A percentile compares a stretch with the other conserved stretches of the same genome.
Conservation (phyloP, 1,140 invertebrate species). For the Leptoteleia sp. region DNA sequence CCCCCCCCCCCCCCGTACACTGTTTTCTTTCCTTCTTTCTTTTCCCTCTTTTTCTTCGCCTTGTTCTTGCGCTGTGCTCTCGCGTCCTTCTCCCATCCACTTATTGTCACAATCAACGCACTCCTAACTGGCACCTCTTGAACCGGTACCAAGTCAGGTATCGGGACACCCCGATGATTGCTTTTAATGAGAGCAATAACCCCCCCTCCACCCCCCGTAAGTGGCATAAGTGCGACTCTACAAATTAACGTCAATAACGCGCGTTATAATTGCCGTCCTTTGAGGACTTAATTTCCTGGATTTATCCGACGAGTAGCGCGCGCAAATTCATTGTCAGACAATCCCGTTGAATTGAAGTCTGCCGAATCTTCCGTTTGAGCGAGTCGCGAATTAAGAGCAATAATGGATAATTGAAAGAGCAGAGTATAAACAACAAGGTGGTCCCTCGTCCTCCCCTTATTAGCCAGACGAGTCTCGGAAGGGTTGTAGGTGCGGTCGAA, state of each 20-base stretch:
- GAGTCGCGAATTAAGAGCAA: constrained; percentile 42
- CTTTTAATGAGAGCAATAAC: neutral
- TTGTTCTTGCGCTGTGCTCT: too few species aligned
- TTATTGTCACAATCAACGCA: constrained; percentile 44
- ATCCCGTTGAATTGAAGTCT: constrained; percentile 41
- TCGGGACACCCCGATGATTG: constrained; percentile 18
- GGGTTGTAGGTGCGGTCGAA: constrained; percentile 37
- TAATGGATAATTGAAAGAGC: constrained; percentile 52
- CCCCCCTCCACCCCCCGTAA: too few species aligned
- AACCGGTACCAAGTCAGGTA: constrained; percentile 21
- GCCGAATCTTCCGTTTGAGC: constrained; percentile 36
- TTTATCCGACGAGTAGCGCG: neutral
- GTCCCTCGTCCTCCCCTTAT: constrained; percentile 53
- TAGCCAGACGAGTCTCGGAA: constrained; percentile 41
- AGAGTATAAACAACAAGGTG: constrained; percentile 44
- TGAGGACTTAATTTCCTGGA: constrained; percentile 5
- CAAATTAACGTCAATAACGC: constrained; percentile 5
- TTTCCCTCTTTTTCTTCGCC: too few species aligned
- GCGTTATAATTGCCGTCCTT: constrained; percentile 26
- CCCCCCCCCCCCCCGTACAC: too few species aligned
- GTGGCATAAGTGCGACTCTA: too few species aligned
- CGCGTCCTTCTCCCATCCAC: constrained; percentile 24
- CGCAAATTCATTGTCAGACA: constrained; percentile 15
- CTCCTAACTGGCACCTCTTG: constrained; percentile 25
- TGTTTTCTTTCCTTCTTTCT: too few species aligned